Conservation (phyloP, 2,113 vertebrate genomes). For the Paedocypris sp. region DNA sequence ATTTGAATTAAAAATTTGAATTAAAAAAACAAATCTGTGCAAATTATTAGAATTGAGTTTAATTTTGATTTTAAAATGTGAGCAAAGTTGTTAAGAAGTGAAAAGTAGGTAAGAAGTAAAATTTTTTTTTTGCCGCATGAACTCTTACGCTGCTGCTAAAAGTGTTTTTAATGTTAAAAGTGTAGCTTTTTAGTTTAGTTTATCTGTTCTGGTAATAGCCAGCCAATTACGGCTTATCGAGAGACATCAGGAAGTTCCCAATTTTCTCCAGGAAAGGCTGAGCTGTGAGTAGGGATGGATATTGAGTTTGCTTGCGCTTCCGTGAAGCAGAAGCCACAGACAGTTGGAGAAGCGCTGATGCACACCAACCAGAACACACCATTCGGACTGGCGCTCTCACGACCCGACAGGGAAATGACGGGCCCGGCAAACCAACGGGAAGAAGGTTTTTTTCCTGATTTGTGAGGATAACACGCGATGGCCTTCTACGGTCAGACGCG, state of each 20-base stretch:
- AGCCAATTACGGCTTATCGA: conserved; percentile 24
- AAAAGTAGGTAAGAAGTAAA: no score
- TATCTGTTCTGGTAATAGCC: conserved; percentile 12
- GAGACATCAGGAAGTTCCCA: conserved; percentile 35
- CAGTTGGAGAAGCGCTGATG: conserved; percentile 35
- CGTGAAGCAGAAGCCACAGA: conserved; percentile 27
- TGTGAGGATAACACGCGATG: conserved; percentile 10
- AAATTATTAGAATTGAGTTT: no score
- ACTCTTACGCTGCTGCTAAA: no score
- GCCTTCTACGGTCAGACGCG: background rate
- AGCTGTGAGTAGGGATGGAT: conserved; percentile 31
- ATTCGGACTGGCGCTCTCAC: conserved; percentile 21
- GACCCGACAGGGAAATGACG: conserved; percentile 32
- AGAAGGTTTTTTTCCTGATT: conserved; percentile 29
- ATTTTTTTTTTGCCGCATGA: no score
- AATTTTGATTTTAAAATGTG: no score
- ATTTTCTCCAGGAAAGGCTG: conserved; percentile 33
- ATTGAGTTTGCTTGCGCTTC: conserved; percentile 30
- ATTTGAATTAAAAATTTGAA: no score
- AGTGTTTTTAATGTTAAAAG: conserved; percentile 1
- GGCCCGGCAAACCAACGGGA: conserved; percentile 32
- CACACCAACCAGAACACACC: conserved; percentile 24
- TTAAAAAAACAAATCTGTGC: no score
- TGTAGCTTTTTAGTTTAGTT: background rate
- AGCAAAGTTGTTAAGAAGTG: no score